phyloP scores from a whole-genome alignment of 37 sponge, comb jelly and placozoan genomes.

The Chondrosia reniformis region DNA sequence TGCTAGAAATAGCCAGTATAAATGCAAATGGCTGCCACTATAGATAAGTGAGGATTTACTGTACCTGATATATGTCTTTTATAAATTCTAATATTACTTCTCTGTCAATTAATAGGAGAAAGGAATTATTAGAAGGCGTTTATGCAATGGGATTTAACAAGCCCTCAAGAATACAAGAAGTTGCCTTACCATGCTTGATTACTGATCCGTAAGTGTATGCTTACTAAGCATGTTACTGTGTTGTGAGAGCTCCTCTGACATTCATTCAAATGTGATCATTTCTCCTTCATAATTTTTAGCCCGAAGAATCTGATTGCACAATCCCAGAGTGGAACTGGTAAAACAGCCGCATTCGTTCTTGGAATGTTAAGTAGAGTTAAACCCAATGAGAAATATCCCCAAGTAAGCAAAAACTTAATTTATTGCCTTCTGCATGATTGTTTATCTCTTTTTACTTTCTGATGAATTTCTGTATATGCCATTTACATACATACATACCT shows the following conservation, averaged over 20 bases:
- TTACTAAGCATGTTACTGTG: no score
- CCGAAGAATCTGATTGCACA: slow-evolving; percentile 93
- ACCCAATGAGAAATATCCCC: slow-evolving; percentile 62
- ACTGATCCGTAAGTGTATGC: slow-evolving; percentile 80
- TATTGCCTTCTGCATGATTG: not conserved
- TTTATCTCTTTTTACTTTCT: not conserved
- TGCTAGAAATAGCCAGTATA: no score
- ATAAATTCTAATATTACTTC: not conserved
- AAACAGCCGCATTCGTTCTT: slow-evolving; percentile 96
- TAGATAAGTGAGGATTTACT: no score
- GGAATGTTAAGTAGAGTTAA: slow-evolving; percentile 82
- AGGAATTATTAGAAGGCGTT: slow-evolving; percentile 82
- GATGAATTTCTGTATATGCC: not conserved
- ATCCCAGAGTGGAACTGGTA: slow-evolving; percentile 95
- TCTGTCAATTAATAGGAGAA: slow-evolving; percentile 37
- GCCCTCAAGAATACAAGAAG: slow-evolving; percentile 93
- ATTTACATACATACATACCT: no score
- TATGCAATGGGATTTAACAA: slow-evolving; percentile 95
- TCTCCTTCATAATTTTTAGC: slow-evolving; percentile 13
- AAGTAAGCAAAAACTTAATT: slow-evolving; percentile 41
- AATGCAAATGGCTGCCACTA: no score
- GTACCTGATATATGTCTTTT: not conserved
- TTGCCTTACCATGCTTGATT: slow-evolving; percentile 84
- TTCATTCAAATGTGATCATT: not conserved
- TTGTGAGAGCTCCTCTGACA: no score